A percentile compares a stretch with the other conserved stretches of the same genome.
Evolutionary conservation across 2,797 vertebrate species (phyloP).

Genomic region (Bufotes viridis): DNA sequence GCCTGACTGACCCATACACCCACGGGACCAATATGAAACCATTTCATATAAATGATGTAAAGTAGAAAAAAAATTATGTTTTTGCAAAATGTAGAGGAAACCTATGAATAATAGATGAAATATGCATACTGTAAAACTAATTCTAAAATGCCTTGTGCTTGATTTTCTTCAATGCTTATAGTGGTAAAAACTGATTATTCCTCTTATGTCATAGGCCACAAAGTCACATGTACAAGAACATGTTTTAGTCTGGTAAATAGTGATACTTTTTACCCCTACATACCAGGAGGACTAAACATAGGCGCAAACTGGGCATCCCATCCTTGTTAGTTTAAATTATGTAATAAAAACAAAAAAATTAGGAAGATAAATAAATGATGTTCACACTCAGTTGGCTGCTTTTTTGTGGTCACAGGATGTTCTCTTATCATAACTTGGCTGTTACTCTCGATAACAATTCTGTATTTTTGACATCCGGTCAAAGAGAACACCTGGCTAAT

Average conservation of each 20-base stretch:
- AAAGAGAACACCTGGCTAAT: slow-evolving; percentile 32
- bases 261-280: not conserved
- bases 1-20: not conserved
- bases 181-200: not conserved
- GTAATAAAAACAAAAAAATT: not conserved
- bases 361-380: not conserved
- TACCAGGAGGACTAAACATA: not conserved
- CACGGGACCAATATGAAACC: not conserved
- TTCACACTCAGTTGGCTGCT: not conserved
- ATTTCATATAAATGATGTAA: not conserved
- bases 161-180: not conserved
- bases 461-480: not conserved
- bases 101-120: slow-evolving; percentile 5
- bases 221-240: not conserved
- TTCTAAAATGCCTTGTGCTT: not conserved
- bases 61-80: not conserved
- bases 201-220: not conserved
- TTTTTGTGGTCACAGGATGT: slow-evolving; percentile 18
- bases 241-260: not conserved
- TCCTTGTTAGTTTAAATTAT: not conserved
- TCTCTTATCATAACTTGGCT: slow-evolving; percentile 3
- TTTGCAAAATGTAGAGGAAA: not conserved
- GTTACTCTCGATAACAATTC: not conserved
- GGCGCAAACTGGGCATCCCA: not conserved
- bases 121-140: not conserved